phyloP scores from a whole-genome alignment of 2,888 invertebrate species.

The Lathronympha strigana region DNA sequence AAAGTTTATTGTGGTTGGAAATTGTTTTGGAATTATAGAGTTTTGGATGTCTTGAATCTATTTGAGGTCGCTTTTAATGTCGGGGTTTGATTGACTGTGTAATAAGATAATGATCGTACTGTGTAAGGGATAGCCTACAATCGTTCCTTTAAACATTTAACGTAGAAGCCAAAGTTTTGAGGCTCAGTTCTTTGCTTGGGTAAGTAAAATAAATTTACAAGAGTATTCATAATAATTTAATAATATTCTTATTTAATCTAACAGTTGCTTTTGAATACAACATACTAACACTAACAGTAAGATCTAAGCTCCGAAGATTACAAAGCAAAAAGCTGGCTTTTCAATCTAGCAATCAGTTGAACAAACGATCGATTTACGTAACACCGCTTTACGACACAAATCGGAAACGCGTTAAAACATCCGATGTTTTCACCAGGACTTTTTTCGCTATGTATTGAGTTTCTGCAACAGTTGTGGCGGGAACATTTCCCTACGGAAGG shows the following conservation, averaged over 20 bases:
- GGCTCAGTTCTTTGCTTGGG: no score
- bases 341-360: slow-evolving; percentile 74
- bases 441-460: slow-evolving; percentile 68
- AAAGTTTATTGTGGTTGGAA: slow-evolving; percentile 62
- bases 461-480: slow-evolving; percentile 62
- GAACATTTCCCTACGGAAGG: slow-evolving; percentile 71
- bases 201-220: no score
- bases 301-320: slow-evolving; percentile 61
- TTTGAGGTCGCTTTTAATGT: slow-evolving; percentile 38
- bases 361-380: slow-evolving; percentile 75
- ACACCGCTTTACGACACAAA: slow-evolving; percentile 66
- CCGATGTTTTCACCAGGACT: slow-evolving; percentile 61
- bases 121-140: background rate
- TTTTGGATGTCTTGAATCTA: slow-evolving; percentile 39
- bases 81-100: slow-evolving; percentile 33
- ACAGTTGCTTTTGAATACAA: background rate
- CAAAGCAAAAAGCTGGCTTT: slow-evolving; percentile 66
- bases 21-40: slow-evolving; percentile 43
- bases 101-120: slow-evolving; percentile 30
- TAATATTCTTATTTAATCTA: no score
- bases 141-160: background rate
- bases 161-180: background rate
- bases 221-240: no score
- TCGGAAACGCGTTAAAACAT: slow-evolving; percentile 57
- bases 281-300: slow-evolving; percentile 23